Base-by-base conservation (phyloP, 1,140 invertebrate species). In the Megathymus violae region DNA sequence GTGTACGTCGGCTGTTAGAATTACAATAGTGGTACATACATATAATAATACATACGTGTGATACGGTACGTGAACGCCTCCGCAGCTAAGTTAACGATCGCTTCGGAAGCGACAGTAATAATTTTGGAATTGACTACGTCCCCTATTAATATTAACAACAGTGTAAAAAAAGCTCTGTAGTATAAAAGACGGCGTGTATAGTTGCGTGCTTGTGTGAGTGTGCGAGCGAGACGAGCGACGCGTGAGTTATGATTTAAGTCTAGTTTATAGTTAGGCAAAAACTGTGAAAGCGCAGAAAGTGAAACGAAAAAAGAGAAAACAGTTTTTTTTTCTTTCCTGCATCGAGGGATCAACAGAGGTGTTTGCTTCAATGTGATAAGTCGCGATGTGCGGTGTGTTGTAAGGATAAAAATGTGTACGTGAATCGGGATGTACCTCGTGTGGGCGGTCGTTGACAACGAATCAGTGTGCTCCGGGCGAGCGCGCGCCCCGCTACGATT, bases 261-360 rank as follows among this genome's bases (percentile, higher is more conserved):
- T 90, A 90, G 88, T 74, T 76, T 76, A 76, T 90, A 90, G 88
- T 86, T 90, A 90, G 88, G 85, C 77, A 74, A 90, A 88, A 82
- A 85, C 75, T 81, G 73, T 83, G 76, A 81, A 81, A 54, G 50
- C 71, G 71, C 78, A 78, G 76, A 82, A 80, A 78, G 76, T 77
- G 52, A 71, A 71, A 61, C 44, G 68, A 68, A 62, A 62, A 74
- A 72, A 72, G 71, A 71, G 78, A 80, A 83, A 78, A 71, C 74
- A 68, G 74, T 82, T 80, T 77, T 78, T 88, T 76, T 84, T 80
- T 80, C 71, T 79, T 83, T 85, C 75, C 78, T 83, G 83, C 83
- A 77, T 82, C 80, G 82, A 84, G 85, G 87, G 84, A 89, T 87
- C 85, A 87, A 84, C 80, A 68, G 80, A 67, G 74, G 65, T 71